A percentile compares a stretch with the other conserved stretches of the same genome.
These are phyloP conservation scores for Aurelia coerulea DNA, from an alignment of 30 jellyfish, hydroid and myxozoan species.

Conservation along the genomic window DNA sequence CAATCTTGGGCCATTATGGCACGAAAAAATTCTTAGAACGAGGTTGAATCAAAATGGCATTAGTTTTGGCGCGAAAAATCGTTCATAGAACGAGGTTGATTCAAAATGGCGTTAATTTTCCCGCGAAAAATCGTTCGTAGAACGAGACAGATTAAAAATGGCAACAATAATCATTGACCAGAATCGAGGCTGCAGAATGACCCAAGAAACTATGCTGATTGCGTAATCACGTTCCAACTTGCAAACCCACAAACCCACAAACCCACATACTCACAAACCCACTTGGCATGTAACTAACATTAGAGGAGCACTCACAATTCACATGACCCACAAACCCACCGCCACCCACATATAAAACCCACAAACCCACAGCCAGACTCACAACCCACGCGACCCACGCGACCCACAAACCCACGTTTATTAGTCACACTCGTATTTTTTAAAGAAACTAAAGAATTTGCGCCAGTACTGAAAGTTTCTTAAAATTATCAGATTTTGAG, in stretches of 20 bases:
- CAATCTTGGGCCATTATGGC: constrained; percentile 19
- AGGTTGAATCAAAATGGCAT: constrained; percentile 24
- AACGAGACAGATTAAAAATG: too few relatives aligned
- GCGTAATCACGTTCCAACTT: constrained; percentile 20
- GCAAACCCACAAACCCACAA: constrained; percentile 26
- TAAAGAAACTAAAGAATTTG: too few relatives aligned
- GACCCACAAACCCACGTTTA: constrained; percentile 30
- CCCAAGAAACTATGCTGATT: constrained; percentile 17
- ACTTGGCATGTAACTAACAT: constrained; percentile 23
- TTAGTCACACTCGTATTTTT: constrained; percentile 21
- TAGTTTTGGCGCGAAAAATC: constrained; percentile 24
- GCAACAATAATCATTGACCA: neutral
- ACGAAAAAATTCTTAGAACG: constrained; percentile 20
- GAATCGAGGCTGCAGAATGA: neutral
- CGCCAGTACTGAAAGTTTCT: too few relatives aligned
- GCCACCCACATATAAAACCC: too few relatives aligned
- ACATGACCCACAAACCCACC: constrained; percentile 29
- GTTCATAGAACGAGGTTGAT: constrained; percentile 12
- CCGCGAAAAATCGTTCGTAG: too few relatives aligned
- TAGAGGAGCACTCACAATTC: constrained; percentile 9
- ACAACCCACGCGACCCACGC: constrained; percentile 23
- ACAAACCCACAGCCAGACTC: constrained; percentile 21
- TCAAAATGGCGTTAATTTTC: neutral
- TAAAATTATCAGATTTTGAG: too few relatives aligned
- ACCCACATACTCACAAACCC: too few relatives aligned